Conservation (phyloP, 2,113 vertebrate genomes). For the Ceuthmochares aereus region DNA sequence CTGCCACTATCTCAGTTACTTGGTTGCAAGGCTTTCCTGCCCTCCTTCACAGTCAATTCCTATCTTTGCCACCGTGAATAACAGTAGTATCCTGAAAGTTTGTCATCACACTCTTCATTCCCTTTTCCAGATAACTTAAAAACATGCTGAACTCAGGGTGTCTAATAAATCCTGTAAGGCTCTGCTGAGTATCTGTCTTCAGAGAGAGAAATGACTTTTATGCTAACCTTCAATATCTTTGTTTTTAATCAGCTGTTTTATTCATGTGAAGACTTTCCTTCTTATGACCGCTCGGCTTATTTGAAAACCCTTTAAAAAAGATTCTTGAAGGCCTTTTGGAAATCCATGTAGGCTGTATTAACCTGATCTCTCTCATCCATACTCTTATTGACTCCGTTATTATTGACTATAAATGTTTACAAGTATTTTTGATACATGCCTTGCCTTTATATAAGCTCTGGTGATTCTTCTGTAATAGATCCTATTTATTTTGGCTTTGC, state of each 20-base stretch:
- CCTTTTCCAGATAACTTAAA: constrained; percentile 12
- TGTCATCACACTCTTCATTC: neutral
- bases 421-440: neutral
- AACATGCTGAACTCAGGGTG: neutral
- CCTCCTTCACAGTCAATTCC: neutral
- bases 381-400: neutral
- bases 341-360: neutral
- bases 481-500: neutral
- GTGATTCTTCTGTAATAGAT: neutral
- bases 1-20: constrained; percentile 29
- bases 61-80: constrained; percentile 22
- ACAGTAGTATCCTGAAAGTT: neutral
- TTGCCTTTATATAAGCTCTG: neutral
- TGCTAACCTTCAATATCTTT: neutral
- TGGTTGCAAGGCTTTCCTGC: neutral
- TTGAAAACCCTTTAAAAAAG: neutral
- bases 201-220: constrained; percentile 3
- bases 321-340: neutral
- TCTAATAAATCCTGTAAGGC: constrained; percentile 17
- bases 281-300: neutral
- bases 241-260: neutral
- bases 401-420: neutral
- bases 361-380: neutral
- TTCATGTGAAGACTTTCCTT: neutral
- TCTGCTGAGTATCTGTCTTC: neutral